Evolutionary conservation across 2,888 invertebrate species (phyloP), one percentile per base, ranked within the genome.

Genomic region (Clunio marinus): DNA sequence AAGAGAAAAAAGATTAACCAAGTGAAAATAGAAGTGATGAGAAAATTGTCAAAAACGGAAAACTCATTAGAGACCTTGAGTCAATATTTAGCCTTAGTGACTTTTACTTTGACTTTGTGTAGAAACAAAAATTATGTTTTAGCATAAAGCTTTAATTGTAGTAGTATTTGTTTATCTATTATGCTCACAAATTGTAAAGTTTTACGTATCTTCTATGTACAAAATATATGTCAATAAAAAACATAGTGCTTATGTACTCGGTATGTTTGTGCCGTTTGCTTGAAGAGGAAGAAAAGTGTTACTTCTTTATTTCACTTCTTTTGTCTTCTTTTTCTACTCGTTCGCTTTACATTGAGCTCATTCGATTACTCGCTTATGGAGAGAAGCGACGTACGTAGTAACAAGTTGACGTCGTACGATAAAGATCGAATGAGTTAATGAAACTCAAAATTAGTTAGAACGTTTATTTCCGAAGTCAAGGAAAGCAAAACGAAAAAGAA

Each of bases 141-240:
- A 62, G 62, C 62, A 62, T 65, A 65, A 65, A 60, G 35, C 3
- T 35, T n/a, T 57, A 22, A 7, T 15, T 45, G 63, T 65, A 28
- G 25, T 24, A 17, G 37, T 62, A 8, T 65, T 13, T 65, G 45
- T 46, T 65, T 62, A 59, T 59, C 59, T 37, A 32, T 62, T 62
- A 62, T 62, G 62, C 62, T 62, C 62, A 62, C 10, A 41, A 22
- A 22, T 27, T 46, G 25, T 62, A 62, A 41, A 62, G 37, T 8
- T 51, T 51, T 51, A 51, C 62, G 41, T 62, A 62, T 41, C 41
- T 5, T 41, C 62, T 41, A 65, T 65, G 51, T 51, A 27, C 45
- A 45, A 22, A 46, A 46, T 46, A 65, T 65, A 46, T 65, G 63
- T 65, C 63, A 65, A 65, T 65, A 65, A 35, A 46, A 32, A 32